These are phyloP conservation scores for Metopolophium dirhodum DNA, from an alignment of 1,140 invertebrate species.

Conservation along the genomic window DNA sequence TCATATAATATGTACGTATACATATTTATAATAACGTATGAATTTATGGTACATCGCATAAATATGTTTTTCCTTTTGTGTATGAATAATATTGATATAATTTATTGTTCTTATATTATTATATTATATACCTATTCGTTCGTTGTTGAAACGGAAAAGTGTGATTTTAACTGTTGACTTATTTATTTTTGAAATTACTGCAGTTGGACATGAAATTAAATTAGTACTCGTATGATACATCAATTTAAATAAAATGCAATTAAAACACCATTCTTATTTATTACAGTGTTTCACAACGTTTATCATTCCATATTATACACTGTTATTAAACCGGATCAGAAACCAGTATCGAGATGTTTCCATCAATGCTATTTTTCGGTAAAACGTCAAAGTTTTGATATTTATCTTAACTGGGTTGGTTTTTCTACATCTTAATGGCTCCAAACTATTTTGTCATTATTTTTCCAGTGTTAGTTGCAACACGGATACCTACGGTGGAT, in stretches of 20 bases:
- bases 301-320: not conserved
- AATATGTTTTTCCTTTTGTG: not conserved
- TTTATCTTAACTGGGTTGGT: not conserved
- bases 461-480: not conserved
- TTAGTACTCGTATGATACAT: not conserved
- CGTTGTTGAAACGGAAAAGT: not conserved
- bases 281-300: constrained; percentile 1
- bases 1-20: not conserved
- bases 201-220: not conserved
- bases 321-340: constrained; percentile 22
- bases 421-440: not conserved
- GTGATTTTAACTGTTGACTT: not conserved
- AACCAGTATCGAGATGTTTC: constrained; percentile 25
- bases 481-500: not conserved
- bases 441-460: not conserved
- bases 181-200: not conserved
- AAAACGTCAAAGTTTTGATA: constrained; percentile 19
- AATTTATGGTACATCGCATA: not conserved
- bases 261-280: not conserved
- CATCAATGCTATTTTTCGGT: constrained; percentile 17
- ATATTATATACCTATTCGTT: not conserved
- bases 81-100: not conserved
- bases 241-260: constrained; percentile 22
- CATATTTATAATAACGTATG: not conserved
- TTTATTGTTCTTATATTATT: not conserved